Percentiles rank a stretch among this genome's conserved stretches.
These are phyloP conservation scores for Halictus ligatus DNA, from an alignment of 2,888 invertebrate genomes.

Conservation along the genomic window DNA sequence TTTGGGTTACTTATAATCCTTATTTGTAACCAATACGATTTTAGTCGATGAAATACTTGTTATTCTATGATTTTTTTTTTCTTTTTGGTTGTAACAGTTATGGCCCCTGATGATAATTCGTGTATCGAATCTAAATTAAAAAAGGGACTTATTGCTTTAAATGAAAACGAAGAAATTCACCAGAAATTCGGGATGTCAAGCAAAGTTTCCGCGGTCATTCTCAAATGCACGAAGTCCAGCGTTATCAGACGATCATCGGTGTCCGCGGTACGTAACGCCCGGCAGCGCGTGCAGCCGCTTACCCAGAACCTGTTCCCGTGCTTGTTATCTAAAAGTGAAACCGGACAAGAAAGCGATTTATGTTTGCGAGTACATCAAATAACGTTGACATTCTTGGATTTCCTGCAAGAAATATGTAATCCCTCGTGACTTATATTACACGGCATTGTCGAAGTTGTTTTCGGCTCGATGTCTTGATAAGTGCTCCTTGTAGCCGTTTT, in stretches of 20 bases:
- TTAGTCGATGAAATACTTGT: too few relatives aligned
- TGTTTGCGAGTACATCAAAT: slow-evolving; percentile 41
- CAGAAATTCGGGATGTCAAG: slow-evolving; percentile 46
- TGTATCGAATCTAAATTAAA: neutral
- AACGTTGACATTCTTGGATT: slow-evolving; percentile 36
- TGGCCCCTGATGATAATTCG: too few relatives aligned
- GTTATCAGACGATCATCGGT: slow-evolving; percentile 57
- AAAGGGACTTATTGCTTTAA: neutral
- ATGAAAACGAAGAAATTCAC: slow-evolving; percentile 6
- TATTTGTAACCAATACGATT: too few relatives aligned
- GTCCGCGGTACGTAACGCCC: slow-evolving; percentile 54
- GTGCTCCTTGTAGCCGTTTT: neutral
- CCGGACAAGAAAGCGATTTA: slow-evolving; percentile 50
- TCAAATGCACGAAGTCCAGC: slow-evolving; percentile 24
- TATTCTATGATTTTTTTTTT: too few relatives aligned
- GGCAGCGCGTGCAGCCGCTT: slow-evolving; percentile 42
- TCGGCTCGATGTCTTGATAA: slow-evolving; percentile 21
- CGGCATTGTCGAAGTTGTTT: slow-evolving; percentile 1
- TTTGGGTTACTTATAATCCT: too few relatives aligned
- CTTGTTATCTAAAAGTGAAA: slow-evolving; percentile 51
- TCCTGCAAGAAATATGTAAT: slow-evolving; percentile 23
- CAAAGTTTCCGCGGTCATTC: slow-evolving; percentile 28
- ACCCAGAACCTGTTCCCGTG: slow-evolving; percentile 56
- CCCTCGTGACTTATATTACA: neutral
- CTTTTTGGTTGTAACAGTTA: too few relatives aligned